Conservation (phyloP, 2,888 invertebrate species). For the Noctua fimbriata region DNA sequence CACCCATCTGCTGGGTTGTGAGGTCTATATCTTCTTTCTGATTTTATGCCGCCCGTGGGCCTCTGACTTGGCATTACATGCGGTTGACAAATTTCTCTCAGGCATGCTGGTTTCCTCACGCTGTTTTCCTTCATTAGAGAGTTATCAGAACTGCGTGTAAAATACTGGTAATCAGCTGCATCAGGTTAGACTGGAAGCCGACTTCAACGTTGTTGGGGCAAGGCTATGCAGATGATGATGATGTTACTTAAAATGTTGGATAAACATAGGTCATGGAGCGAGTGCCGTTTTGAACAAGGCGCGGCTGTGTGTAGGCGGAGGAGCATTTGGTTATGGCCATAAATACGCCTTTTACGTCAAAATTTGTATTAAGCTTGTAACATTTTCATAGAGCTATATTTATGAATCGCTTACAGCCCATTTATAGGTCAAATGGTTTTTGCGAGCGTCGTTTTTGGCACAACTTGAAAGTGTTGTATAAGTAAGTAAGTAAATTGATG, state of each 20-base stretch:
- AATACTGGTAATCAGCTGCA: not conserved
- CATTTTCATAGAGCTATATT: constrained; percentile 33
- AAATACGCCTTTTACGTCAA: constrained; percentile 49
- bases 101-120: no score
- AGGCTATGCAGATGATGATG: constrained; percentile 5
- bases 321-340: constrained; percentile 27
- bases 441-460: constrained; percentile 9
- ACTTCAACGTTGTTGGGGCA: not conserved
- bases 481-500: not conserved
- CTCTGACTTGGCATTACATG: no score
- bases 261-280: constrained; percentile 51
- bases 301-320: constrained; percentile 45
- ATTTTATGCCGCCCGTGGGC: no score
- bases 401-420: constrained; percentile 32
- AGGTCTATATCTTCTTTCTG: no score
- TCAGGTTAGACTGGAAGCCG: not conserved
- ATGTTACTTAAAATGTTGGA: constrained; percentile 28
- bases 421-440: constrained; percentile 38
- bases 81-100: no score
- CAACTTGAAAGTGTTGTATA: not conserved
- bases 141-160: not conserved
- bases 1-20: not conserved
- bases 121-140: no score
- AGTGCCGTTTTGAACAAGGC: constrained; percentile 50
- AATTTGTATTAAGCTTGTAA: constrained; percentile 25